phyloP scores from a whole-genome alignment of 35 echinoderm and acorn worm genomes.

The Anneissia japonica region DNA sequence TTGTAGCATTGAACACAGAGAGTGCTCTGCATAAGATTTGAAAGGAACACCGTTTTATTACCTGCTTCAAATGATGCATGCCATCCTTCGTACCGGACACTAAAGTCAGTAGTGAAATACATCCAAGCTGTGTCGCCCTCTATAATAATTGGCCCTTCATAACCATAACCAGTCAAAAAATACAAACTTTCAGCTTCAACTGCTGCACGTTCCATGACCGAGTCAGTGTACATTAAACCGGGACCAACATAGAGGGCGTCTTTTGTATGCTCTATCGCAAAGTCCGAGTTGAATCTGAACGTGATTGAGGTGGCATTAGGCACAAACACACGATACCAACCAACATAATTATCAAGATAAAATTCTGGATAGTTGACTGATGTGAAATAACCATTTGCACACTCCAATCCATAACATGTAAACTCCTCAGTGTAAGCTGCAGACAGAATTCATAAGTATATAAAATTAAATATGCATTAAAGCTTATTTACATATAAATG shows the following conservation, averaged over 20 bases:
- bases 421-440: not conserved
- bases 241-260: constrained; percentile 66
- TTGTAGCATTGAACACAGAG: too few species aligned
- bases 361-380: constrained; percentile 24
- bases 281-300: constrained; percentile 47
- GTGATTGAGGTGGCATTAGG: constrained; percentile 59
- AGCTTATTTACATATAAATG: too few species aligned
- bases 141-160: constrained; percentile 6
- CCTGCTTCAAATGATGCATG: constrained; percentile 8
- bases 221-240: constrained; percentile 14
- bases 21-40: too few species aligned
- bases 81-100: not conserved
- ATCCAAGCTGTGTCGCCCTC: constrained; percentile 17
- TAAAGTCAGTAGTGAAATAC: constrained; percentile 16
- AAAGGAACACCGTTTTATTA: not conserved
- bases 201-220: not conserved
- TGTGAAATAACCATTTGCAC: not conserved
- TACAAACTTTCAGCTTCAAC: not conserved
- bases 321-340: constrained; percentile 66
- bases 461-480: too few species aligned
- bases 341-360: constrained; percentile 34
- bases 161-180: constrained; percentile 14
- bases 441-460: too few species aligned
- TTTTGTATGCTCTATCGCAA: constrained; percentile 62
- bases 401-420: not conserved